Evolutionary conservation across 2,888 invertebrate genomes (phyloP), one percentile per base, ranked within the genome.

Genomic region (Leptarthrus brevirostris): DNA sequence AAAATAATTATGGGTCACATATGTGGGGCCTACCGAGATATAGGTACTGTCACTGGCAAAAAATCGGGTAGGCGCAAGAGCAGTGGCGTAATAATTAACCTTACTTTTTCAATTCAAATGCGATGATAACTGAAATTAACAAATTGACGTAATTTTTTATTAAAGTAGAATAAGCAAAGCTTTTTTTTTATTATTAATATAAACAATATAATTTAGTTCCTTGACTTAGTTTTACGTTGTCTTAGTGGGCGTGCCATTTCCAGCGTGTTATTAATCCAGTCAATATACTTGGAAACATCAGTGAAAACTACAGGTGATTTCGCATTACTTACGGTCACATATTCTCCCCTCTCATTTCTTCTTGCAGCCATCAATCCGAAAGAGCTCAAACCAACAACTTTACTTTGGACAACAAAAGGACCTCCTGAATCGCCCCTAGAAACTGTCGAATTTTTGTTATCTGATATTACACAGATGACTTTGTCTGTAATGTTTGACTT

Each of bases 381-480:
- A 4, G 22, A 3, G n/a, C n/a, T 12, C 20, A 61, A 1, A 20
- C 61, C 61, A 36, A 36, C n/a, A 61, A 61, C 18, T 3, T 14
- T 8, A n/a, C 36, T 40, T 10, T 61, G 12, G 3, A 61, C 61
- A 2, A 61, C n/a, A 61, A 61, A 22, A 30, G 61, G 61, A n/a
- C 61, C 34, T 10, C 61, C 61, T 40, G 61, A 61, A 34, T 61
- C 61, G 34, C 61, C 61, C 1, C 18, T 16, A 16, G 36, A 61
- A 1, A 4, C 20, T 36, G 20, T 36, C 10, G 61, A 36, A 12
- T 8, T 18, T 18, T 20, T 61, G 8, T 61, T 5, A 8, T 40
- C 20, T 0, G 36, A 20, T 16, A 61, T n/a, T 6, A n/a, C 40
- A 20, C 61, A 61, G 10, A 61, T 30, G 10, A 40, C 61, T 1